Conservation (phyloP, 2,113 vertebrate species). For the Gobius niger region DNA sequence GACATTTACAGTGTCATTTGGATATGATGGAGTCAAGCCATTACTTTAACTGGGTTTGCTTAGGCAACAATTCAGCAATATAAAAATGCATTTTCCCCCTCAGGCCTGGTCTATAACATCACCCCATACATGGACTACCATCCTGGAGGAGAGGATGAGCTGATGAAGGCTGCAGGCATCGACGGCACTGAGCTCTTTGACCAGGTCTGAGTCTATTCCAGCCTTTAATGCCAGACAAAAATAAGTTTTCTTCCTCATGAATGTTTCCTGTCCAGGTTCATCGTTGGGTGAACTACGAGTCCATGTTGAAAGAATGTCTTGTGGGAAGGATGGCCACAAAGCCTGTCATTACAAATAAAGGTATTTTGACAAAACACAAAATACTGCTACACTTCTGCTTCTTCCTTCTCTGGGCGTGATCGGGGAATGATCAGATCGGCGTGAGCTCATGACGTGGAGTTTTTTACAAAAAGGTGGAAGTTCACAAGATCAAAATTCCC, state of each 20-base stretch:
- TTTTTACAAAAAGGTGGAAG: no score
- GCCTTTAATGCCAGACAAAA: background rate
- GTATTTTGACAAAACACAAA: constrained; percentile 60
- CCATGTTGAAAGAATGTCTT: constrained; percentile 96
- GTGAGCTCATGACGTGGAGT: no score
- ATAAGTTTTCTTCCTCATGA: background rate
- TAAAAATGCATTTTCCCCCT: background rate
- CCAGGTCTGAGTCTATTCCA: constrained; percentile 77
- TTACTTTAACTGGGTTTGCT: no score
- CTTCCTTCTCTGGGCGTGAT: no score
- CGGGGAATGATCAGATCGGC: no score
- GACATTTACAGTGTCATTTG: no score
- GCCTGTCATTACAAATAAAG: constrained; percentile 73
- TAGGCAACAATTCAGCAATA: background rate
- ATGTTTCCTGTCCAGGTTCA: constrained; percentile 82
- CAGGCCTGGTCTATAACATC: constrained; percentile 94
- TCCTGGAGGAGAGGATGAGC: constrained; percentile 92
- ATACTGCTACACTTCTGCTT: no score
- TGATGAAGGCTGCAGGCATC: constrained; percentile 91
- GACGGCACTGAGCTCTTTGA: constrained; percentile 96
- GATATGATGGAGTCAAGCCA: no score
- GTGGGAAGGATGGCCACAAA: constrained; percentile 90
- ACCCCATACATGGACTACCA: constrained; percentile 97
- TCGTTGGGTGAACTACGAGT: constrained; percentile 98
- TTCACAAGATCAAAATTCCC: no score